A percentile compares a stretch with the other conserved stretches of the same genome.
phyloP scores from a whole-genome alignment of 2,113 vertebrate species.

The Ammodytes dubius region DNA sequence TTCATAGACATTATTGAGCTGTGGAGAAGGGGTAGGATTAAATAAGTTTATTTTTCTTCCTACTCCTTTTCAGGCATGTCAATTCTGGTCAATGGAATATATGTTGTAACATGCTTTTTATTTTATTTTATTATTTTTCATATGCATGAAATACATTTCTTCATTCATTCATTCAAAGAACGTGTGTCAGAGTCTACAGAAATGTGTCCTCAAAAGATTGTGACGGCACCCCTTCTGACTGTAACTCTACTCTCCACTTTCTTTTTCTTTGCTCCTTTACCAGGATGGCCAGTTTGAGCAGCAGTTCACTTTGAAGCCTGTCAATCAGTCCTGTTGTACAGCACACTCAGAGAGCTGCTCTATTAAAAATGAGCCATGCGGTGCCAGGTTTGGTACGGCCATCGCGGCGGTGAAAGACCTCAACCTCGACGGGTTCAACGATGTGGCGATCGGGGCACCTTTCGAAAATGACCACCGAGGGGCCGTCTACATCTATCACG shows the following conservation, averaged over 20 bases:
- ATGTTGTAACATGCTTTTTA: no score
- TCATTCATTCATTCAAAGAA: neutral
- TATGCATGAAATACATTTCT: no score
- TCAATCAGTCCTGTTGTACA: slow-evolving; percentile 91
- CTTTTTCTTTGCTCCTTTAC: slow-evolving; percentile 3
- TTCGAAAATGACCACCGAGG: slow-evolving; percentile 94
- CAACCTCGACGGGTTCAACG: slow-evolving; percentile 93
- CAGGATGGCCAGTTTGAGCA: slow-evolving; percentile 87
- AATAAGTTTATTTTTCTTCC: no score
- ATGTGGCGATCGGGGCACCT: slow-evolving; percentile 94
- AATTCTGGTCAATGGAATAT: no score
- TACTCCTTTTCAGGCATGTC: no score
- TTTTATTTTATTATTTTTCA: no score
- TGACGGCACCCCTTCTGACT: neutral
- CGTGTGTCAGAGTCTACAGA: neutral
- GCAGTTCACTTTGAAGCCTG: slow-evolving; percentile 91
- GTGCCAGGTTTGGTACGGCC: slow-evolving; percentile 94
- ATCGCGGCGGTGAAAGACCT: slow-evolving; percentile 94
- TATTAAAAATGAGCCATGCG: slow-evolving; percentile 91
- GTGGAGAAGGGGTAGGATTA: no score
- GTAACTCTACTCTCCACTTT: neutral
- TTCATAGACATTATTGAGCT: neutral
- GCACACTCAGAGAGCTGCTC: slow-evolving; percentile 81
- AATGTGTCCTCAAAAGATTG: neutral
- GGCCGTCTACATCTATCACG: slow-evolving; percentile 95